Base-by-base conservation (phyloP, 2,797 vertebrate genomes). In the Urocyon cinereoargenteus region DNA sequence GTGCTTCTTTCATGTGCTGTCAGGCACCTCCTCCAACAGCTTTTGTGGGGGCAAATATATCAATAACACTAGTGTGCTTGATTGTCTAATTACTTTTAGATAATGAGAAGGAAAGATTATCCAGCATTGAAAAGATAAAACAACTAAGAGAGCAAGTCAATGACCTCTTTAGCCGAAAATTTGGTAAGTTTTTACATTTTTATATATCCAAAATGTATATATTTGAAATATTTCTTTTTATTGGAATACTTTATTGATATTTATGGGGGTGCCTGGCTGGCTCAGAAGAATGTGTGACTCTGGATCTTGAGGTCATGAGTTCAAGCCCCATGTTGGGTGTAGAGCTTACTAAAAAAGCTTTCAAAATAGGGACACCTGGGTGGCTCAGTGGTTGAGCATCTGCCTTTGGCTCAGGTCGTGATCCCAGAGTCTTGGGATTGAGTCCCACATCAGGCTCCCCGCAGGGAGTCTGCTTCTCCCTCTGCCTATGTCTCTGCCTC, bases 121-220 rank as follows among this genome's bases (percentile, higher is more conserved):
- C 98, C 28, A 98, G 98, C 97, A 97, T 96, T 36, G 98, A 99
- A 96, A 99, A 97, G 84, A 98, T 98, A 90, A 99, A 98, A 66
- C 99, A 99, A 19, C 91, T 99, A 10, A 98, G 99, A 98, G 99
- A 99, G 87, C 99, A 99, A 98, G 99, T 99, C 51, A 99, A 99
- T 62, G 98, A 99, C 57, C 98, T 99, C 96, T 99, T 99, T 95
- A 99, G 99, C 97, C 97, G 98, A 95, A 99, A 99, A 97, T 99
- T 99, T 97, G 99, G 99, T 99, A 98, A 98, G 98, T 96, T 72
- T 97, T 72, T 79, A 13, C 82, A 91, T 68, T 19, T 3, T 82
- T 87, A n/a, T 1, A 2, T 81, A 55, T 28, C 75, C 31, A 57
- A 22, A 84, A 73, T 87, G 75, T 62, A 62, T 87, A 31, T 53